Conservation (phyloP, 2,113 vertebrate species). For the Piaya cayana region DNA sequence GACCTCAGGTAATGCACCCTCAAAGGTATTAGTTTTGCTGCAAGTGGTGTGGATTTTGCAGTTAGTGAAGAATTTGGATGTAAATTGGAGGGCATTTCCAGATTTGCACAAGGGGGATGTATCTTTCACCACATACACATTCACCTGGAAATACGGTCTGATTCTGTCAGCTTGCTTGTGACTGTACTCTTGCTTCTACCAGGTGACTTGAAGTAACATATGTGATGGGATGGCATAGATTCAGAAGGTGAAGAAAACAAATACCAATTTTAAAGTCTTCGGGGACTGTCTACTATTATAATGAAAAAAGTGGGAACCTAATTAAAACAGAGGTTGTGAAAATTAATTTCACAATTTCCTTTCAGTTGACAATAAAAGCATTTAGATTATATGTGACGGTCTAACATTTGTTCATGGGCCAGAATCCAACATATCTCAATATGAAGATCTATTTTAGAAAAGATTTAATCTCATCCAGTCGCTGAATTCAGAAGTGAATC, state of each 20-base stretch:
- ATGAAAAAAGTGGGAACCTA: constrained; percentile 24
- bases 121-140: background rate
- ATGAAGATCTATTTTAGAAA: constrained; percentile 35
- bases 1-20: background rate
- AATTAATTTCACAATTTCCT: constrained; percentile 42
- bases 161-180: background rate
- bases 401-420: background rate
- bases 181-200: background rate
- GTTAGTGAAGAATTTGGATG: background rate
- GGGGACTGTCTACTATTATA: background rate
- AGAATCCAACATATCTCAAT: constrained; percentile 12
- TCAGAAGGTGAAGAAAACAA: constrained; percentile 19
- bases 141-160: background rate
- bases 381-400: background rate
- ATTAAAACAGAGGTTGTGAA: constrained; percentile 40
- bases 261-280: background rate
- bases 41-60: background rate
- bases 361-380: constrained; percentile 35
- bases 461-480: constrained; percentile 35
- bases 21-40: background rate
- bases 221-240: background rate
- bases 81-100: background rate
- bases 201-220: background rate
- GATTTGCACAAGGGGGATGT: background rate
- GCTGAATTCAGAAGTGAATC: constrained; percentile 46